phyloP scores from a whole-genome alignment of 2,113 vertebrate genomes.

The Accipiter cooperii region DNA sequence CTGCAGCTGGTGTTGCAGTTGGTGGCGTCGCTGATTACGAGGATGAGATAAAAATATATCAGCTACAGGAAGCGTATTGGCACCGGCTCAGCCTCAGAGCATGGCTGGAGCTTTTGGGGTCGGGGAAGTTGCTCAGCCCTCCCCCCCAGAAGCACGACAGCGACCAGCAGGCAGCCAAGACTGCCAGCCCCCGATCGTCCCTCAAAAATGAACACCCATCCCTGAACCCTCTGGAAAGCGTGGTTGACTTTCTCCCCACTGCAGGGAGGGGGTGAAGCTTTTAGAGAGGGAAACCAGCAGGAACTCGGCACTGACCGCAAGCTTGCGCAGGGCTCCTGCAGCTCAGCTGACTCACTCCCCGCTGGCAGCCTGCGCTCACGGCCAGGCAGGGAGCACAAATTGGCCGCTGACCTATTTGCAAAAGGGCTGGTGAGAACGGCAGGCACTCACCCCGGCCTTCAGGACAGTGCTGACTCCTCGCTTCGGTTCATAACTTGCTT shows the following conservation, averaged over 20 bases:
- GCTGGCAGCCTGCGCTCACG: neutral
- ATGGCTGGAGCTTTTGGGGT: neutral
- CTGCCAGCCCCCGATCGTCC: neutral
- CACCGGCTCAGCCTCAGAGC: neutral
- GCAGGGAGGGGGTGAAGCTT: neutral
- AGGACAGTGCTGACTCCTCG: neutral
- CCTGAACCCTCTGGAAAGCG: fast-evolving
- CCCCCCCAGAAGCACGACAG: neutral
- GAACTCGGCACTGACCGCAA: neutral
- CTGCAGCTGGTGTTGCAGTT: neutral
- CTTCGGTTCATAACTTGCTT: neutral
- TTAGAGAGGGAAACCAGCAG: neutral
- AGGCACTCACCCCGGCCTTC: neutral
- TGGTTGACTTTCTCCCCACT: fast-evolving
- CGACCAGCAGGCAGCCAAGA: neutral
- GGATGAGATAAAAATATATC: neutral
- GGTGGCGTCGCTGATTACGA: neutral
- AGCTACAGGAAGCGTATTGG: neutral
- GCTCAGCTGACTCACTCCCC: neutral
- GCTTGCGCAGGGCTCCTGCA: neutral
- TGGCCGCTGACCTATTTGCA: neutral
- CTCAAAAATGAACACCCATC: neutral
- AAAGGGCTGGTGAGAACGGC: neutral
- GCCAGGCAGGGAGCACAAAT: neutral
- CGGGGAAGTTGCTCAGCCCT: neutral